Conservation (phyloP, 2,797 vertebrate species). For the Sarcophilus harrisii region DNA sequence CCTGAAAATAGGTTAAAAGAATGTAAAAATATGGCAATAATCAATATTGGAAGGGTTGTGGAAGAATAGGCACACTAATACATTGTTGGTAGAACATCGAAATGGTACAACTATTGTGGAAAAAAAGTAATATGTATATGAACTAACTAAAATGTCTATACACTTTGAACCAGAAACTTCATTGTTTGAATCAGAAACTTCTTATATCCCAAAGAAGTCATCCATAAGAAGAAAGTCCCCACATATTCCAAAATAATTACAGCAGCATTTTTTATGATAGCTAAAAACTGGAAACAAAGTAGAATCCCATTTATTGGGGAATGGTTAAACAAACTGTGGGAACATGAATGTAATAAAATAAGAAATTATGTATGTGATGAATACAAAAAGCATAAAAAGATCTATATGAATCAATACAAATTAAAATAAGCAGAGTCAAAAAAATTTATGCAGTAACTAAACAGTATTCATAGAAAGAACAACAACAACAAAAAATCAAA, state of each 20-base stretch:
- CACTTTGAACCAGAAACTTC: neutral
- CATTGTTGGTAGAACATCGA: neutral
- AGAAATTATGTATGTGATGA: neutral
- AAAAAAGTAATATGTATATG: neutral
- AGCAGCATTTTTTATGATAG: neutral
- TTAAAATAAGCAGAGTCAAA: neutral
- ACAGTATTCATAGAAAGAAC: neutral
- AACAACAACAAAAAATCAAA: neutral
- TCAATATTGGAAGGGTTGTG: neutral
- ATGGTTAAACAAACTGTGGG: neutral
- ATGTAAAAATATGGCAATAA: neutral
- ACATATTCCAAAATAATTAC: neutral
- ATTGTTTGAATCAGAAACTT: too few species aligned
- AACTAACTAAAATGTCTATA: neutral
- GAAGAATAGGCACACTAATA: neutral
- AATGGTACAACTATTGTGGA: neutral
- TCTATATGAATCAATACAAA: neutral
- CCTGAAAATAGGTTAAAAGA: neutral
- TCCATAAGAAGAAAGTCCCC: neutral
- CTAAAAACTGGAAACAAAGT: neutral
- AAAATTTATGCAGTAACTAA: neutral
- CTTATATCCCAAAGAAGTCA: neutral
- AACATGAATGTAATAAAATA: neutral
- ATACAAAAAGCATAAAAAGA: neutral
- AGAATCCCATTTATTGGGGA: neutral